Percentiles rank a stretch among this genome's conserved stretches.
These are phyloP conservation scores for Agrotis exclamationis DNA, from an alignment of 2,888 invertebrate species.

Conservation along the genomic window DNA sequence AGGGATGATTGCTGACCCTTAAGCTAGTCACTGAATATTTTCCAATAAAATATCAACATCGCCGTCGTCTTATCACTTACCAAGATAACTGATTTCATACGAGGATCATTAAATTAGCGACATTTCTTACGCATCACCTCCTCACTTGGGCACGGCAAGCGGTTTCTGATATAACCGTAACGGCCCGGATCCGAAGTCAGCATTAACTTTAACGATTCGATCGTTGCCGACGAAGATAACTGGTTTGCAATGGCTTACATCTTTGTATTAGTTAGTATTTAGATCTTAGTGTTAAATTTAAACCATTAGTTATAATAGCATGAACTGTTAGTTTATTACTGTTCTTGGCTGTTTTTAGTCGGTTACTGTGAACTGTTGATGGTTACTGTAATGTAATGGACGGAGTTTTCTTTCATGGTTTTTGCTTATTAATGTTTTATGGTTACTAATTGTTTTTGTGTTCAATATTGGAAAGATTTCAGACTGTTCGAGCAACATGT, in stretches of 20 bases:
- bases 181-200: slow-evolving; percentile 62
- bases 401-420: neutral
- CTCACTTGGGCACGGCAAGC: slow-evolving; percentile 54
- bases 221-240: slow-evolving; percentile 63
- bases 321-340: slow-evolving; percentile 31
- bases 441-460: neutral
- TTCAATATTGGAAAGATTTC: neutral
- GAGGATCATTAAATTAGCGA: slow-evolving; percentile 55
- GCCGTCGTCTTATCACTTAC: slow-evolving; percentile 32
- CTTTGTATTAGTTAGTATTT: slow-evolving; percentile 42
- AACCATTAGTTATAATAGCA: slow-evolving; percentile 19
- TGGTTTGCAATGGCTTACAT: slow-evolving; percentile 47
- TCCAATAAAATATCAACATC: slow-evolving; percentile 24
- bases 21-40: neutral
- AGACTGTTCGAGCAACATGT: neutral
- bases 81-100: slow-evolving; percentile 47
- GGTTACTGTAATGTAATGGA: neutral
- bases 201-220: slow-evolving; percentile 75
- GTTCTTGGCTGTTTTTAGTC: neutral
- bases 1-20: too few species aligned
- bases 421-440: neutral
- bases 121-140: slow-evolving; percentile 35
- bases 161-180: slow-evolving; percentile 71
- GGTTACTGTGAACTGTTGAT: slow-evolving; percentile 6
- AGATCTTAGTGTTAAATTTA: slow-evolving; percentile 23